A percentile compares a stretch with the other conserved stretches of the same genome.
Evolutionary conservation across 1,140 invertebrate genomes (phyloP).

Genomic region (Anastrepha ludens): DNA sequence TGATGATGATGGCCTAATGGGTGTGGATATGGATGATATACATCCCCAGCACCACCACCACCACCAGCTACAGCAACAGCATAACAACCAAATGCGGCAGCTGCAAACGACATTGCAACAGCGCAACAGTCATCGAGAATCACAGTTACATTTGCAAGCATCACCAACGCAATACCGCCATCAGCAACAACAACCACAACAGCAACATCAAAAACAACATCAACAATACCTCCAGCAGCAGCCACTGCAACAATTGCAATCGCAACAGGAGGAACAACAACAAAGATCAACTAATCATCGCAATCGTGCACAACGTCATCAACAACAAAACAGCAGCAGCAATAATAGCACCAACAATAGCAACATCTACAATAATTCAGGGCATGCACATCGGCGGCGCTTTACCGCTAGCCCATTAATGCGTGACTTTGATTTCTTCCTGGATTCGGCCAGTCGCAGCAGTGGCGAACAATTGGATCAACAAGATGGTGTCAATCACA

Average conservation of each 20-base stretch:
- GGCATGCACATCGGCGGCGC: slow-evolving; percentile 61
- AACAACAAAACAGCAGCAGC: slow-evolving; percentile 38
- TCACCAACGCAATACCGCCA: slow-evolving; percentile 60
- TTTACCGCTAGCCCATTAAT: slow-evolving; percentile 70
- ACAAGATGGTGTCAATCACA: slow-evolving; percentile 71
- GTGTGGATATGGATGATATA: slow-evolving; percentile 51
- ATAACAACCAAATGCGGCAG: slow-evolving; percentile 32
- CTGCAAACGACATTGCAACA: slow-evolving; percentile 38
- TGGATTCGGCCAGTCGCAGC: slow-evolving; percentile 72
- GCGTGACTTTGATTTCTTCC: slow-evolving; percentile 73
- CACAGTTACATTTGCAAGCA: slow-evolving; percentile 32
- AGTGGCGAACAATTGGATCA: slow-evolving; percentile 69
- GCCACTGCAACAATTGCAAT: slow-evolving; percentile 43
- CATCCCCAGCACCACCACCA: slow-evolving; percentile 53
- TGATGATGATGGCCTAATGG: slow-evolving; percentile 55
- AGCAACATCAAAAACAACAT: slow-evolving; percentile 59
- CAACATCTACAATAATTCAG: slow-evolving; percentile 57
- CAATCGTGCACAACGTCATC: slow-evolving; percentile 43
- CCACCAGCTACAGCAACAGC: neutral
- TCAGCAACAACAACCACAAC: slow-evolving; percentile 61
- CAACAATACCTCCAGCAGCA: slow-evolving; percentile 55
- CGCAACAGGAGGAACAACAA: slow-evolving; percentile 22
- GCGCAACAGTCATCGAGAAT: slow-evolving; percentile 56
- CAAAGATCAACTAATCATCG: slow-evolving; percentile 42
- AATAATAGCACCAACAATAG: slow-evolving; percentile 27